Percentiles rank a stretch among this genome's conserved stretches.
phyloP scores from a whole-genome alignment of 2,113 vertebrate species.

The Tupaia chinensis region DNA sequence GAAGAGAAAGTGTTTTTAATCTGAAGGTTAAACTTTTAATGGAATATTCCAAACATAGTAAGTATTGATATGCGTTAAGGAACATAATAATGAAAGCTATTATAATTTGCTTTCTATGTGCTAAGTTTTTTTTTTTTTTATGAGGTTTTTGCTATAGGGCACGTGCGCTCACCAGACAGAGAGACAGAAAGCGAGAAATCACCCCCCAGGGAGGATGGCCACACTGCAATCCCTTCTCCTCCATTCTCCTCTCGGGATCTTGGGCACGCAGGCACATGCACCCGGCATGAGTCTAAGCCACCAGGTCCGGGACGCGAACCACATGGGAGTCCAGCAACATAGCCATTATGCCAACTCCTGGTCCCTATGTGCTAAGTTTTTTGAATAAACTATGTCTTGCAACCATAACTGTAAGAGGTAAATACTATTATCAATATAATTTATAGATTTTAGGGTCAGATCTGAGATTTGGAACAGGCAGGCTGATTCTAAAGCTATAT shows the following conservation, averaged over 20 bases:
- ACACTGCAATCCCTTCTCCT: no score
- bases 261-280: no score
- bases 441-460: not conserved
- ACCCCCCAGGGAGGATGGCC: no score
- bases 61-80: not conserved
- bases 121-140: not conserved
- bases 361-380: no score
- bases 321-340: no score
- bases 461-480: not conserved
- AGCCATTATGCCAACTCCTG: no score
- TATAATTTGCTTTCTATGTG: not conserved
- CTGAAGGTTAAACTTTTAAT: not conserved
- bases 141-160: no score
- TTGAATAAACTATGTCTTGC: not conserved
- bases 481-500: not conserved
- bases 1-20: constrained; percentile 3
- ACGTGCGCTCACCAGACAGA: no score
- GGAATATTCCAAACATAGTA: not conserved
- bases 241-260: no score
- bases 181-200: no score
- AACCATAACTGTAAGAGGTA: not conserved
- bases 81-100: not conserved
- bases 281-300: no score
- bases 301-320: no score
- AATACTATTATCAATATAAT: not conserved